Percentiles rank a stretch among this genome's conserved stretches.
Conservation (phyloP, 2,113 vertebrate genomes). For the Erythrocercus mccallii region DNA sequence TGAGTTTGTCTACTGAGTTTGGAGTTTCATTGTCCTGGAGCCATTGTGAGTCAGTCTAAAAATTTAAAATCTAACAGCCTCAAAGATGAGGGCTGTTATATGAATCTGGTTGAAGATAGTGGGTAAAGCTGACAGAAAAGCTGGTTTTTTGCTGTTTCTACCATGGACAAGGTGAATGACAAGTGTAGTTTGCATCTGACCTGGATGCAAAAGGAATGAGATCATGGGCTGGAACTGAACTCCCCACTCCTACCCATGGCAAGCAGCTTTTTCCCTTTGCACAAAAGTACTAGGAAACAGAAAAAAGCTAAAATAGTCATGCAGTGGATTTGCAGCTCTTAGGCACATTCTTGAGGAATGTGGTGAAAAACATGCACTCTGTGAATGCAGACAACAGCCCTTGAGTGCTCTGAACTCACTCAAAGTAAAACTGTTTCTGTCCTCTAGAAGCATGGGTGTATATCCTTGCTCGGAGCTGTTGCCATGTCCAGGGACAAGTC, state of each 20-base stretch:
- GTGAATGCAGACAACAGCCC: not conserved
- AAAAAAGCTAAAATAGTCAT: not conserved
- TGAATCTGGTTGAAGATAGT: not conserved
- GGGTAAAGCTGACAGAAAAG: not conserved
- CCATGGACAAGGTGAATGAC: not conserved
- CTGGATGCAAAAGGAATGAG: not conserved
- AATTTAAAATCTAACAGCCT: not conserved
- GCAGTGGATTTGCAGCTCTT: not conserved
- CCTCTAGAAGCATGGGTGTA: not conserved
- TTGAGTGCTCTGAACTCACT: conserved; percentile 19
- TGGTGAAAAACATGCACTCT: not conserved
- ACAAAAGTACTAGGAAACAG: not conserved
- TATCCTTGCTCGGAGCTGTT: not conserved
- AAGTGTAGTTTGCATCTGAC: not conserved
- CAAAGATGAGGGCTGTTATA: not conserved
- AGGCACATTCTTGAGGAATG: not conserved
- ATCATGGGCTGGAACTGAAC: not conserved
- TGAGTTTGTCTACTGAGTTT: not conserved
- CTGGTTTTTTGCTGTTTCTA: not conserved
- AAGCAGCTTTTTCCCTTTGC: not conserved
- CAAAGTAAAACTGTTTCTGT: not conserved
- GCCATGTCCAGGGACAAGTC: not conserved
- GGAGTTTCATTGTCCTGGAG: not conserved
- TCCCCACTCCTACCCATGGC: not conserved
- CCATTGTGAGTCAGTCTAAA: not conserved